Evolutionary conservation across 30 jellyfish, hydroid and myxozoan species (phyloP), one percentile per base, ranked within the genome.

Genomic region (Aurelia sp.): DNA sequence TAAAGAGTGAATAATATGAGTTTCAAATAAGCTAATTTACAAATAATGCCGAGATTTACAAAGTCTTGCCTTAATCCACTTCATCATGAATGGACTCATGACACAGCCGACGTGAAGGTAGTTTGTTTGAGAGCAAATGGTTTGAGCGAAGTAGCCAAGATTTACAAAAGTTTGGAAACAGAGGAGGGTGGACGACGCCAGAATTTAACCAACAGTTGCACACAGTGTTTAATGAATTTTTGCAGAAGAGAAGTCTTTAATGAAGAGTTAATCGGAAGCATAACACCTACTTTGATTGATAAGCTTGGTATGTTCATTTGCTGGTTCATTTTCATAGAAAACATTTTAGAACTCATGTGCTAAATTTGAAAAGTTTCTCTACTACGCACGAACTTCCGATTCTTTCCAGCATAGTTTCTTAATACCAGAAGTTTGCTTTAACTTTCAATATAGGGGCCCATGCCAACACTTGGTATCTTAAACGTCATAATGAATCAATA

Each of bases 1-100:
- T 37, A 2, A 37, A 17, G 67, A 58, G 2, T 53, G 16, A 53
- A 2, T 27, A 27, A 65, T 6, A 65, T 15, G 0, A 65, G 4
- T 12, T 1, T 16, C 8, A 23, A 19, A 65, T 13, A 19, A 15
- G 44, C 51, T 65, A 23, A 65, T 19, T 65, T 5, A 23, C 18
- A 19, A 35, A 72, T 33, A 72, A 72, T 72, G 68, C 83, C 68
- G 69, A 72, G 64, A 72, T 72, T 72, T 52, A 52, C 40, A 72
- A 72, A 50, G 11, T 35, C 37, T 47, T 72, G 83, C 27, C 62
- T 47, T n/a, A 72, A 72, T 53, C 68, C 83, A 33, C 33, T 72
- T 10, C 83, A 40, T 52, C 18, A 40, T 17, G 83, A 40, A 17
- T 72, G 83, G 83, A 72, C 18, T 53, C 47, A 27, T 31, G 64